These are phyloP conservation scores for Myotis pilosus DNA, from an alignment of 2,797 vertebrate genomes.

Conservation along the genomic window DNA sequence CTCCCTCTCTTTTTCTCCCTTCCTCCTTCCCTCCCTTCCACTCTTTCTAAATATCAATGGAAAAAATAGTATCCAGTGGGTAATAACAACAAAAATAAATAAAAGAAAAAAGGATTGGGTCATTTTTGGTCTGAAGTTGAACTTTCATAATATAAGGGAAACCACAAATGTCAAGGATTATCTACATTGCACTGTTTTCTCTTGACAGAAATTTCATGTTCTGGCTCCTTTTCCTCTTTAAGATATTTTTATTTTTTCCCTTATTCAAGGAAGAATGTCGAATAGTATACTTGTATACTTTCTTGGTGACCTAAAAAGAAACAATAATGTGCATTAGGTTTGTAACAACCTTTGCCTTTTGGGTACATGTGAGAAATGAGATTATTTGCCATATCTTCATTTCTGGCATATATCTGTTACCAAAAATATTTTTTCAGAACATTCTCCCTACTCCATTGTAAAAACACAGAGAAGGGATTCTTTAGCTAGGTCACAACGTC, in stretches of 20 bases:
- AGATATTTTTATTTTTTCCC: background rate
- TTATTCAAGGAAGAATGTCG: background rate
- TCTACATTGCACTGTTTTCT: background rate
- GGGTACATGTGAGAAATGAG: background rate
- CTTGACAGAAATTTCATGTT: background rate
- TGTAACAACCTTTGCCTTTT: background rate
- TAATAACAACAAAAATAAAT: background rate
- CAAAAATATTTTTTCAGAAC: conserved; percentile 24
- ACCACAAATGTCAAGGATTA: background rate
- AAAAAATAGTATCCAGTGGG: background rate
- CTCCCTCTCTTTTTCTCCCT: background rate
- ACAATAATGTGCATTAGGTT: background rate
- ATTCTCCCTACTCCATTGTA: background rate
- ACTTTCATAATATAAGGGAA: background rate
- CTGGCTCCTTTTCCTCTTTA: background rate
- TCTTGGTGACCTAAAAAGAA: conserved; percentile 38
- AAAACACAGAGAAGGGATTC: background rate
- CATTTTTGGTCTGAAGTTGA: background rate
- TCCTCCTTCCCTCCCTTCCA: too few relatives aligned
- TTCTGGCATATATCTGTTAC: background rate
- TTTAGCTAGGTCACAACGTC: background rate
- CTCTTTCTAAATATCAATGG: background rate
- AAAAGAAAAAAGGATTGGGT: background rate
- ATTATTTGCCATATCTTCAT: background rate
- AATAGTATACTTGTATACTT: background rate